These are phyloP conservation scores for Phlogophora meticulosa DNA, from an alignment of 2,888 invertebrate species.

Conservation along the genomic window DNA sequence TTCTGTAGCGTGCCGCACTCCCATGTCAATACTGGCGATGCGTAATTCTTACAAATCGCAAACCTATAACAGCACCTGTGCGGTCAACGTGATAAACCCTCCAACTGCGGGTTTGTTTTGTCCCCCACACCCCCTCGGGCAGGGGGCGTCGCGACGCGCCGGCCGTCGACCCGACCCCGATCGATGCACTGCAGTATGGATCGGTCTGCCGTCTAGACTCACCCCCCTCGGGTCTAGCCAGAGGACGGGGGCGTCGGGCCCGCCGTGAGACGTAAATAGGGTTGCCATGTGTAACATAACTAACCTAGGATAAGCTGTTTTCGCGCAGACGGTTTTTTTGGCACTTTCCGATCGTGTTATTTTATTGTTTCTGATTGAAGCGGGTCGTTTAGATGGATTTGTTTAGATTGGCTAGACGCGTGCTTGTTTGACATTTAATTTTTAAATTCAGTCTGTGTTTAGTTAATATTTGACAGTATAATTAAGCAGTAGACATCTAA, in stretches of 20 bases:
- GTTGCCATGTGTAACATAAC: slow-evolving; percentile 67
- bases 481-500: neutral
- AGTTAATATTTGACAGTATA: neutral
- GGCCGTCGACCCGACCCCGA: slow-evolving; percentile 81
- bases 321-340: slow-evolving; percentile 32
- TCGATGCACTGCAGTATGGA: slow-evolving; percentile 89
- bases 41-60: slow-evolving; percentile 70
- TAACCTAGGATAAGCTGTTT: slow-evolving; percentile 69
- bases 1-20: slow-evolving; percentile 9
- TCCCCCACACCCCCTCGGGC: slow-evolving; percentile 72
- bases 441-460: neutral
- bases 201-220: slow-evolving; percentile 89
- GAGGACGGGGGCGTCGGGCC: slow-evolving; percentile 52
- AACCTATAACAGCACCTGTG: slow-evolving; percentile 75
- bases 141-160: slow-evolving; percentile 73
- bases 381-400: neutral
- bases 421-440: neutral
- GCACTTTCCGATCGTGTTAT: slow-evolving; percentile 9
- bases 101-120: slow-evolving; percentile 80
- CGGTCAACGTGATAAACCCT: slow-evolving; percentile 78
- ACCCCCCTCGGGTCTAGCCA: slow-evolving; percentile 60
- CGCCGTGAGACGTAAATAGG: slow-evolving; percentile 67
- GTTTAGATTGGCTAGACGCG: neutral
- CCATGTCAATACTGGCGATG: slow-evolving; percentile 40
- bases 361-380: neutral